Base-by-base conservation (phyloP, 2,888 invertebrate genomes). In the Parnassius glacialis region DNA sequence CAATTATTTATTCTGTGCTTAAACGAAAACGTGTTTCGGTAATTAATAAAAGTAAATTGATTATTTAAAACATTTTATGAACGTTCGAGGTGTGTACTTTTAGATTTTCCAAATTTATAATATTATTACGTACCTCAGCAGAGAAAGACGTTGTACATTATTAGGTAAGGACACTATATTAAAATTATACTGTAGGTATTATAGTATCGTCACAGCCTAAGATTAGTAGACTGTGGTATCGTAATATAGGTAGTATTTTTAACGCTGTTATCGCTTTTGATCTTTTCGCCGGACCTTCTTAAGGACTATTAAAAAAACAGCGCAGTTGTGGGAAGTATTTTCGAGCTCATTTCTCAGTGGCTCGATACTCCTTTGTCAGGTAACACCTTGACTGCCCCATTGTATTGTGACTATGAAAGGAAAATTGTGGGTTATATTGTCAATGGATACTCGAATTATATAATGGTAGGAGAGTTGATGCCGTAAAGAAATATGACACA, bases 311-410 rank as follows among this genome's bases (percentile, higher is more conserved):
- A 48, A 52, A 67, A 68, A 71, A 70, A 66, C 61, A 55, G 64
- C 66, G 52, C 67, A 65, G 61, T 75, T 80, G 81, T 83, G 83
- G 82, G 83, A 83, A 83, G 66, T 68, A 69, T 67, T 69, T 69
- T 69, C 70, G 67, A 62, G 69, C 66, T 67, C 69, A 74, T 77
- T 85, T 87, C 85, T 84, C 86, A 85, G 80, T 82, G 73, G 68
- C 73, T 65, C 69, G 68, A 68, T 68, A 68, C 74, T 76, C 75
- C 74, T 78, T 87, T 81, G 78, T 83, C 78, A 65, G 64, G 56
- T 65, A 70, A 77, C 87, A 87, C 87, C 87, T 88, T 87, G 83
- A 78, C 74, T 64, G 68, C 69, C 52, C 74, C 71, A 78, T 86
- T 86, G 85, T 84, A 72, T 62, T 62, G 65, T 59, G 64, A 64